These are phyloP conservation scores for Aplochiton taeniatus DNA, from an alignment of 2,797 vertebrate species.

Conservation along the genomic window DNA sequence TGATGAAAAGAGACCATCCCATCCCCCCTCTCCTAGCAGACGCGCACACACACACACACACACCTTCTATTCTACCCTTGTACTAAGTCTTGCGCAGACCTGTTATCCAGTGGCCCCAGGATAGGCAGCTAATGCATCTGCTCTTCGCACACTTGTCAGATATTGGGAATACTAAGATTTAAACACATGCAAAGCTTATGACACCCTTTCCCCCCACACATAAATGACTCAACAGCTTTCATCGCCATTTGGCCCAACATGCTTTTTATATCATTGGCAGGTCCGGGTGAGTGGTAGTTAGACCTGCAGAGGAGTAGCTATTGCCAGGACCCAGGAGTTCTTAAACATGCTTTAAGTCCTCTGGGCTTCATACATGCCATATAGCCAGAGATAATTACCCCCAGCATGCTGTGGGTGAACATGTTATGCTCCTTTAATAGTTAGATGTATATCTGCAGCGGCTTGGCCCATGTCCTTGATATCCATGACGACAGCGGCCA, in stretches of 20 bases:
- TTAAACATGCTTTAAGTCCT: conserved; percentile 16
- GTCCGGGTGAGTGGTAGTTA: not conserved
- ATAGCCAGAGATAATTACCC: conserved; percentile 34
- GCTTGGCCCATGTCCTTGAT: conserved; percentile 25
- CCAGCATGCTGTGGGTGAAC: conserved; percentile 21
- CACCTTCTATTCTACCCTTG: conserved; percentile 24
- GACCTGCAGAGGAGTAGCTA: not conserved
- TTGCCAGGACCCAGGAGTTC: conserved; percentile 5
- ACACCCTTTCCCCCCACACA: too few relatives aligned
- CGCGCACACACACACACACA: too few relatives aligned
- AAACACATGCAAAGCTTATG: too few relatives aligned
- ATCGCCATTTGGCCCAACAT: too few relatives aligned
- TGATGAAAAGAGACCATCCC: conserved; percentile 36
- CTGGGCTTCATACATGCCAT: conserved; percentile 19
- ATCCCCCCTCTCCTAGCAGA: too few relatives aligned
- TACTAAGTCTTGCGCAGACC: conserved; percentile 47
- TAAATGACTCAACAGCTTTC: too few relatives aligned
- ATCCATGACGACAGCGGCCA: too few relatives aligned
- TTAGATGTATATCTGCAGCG: conserved; percentile 32
- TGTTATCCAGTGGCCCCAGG: conserved; percentile 43
- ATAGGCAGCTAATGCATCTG: conserved; percentile 30
- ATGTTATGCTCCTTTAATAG: conserved; percentile 20
- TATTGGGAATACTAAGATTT: too few relatives aligned
- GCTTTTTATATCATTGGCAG: too few relatives aligned
- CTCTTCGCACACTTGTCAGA: conserved; percentile 20